Evolutionary conservation across 2,888 invertebrate species (phyloP), one percentile per base, ranked within the genome.

Genomic region (Abrostola triplasia): DNA sequence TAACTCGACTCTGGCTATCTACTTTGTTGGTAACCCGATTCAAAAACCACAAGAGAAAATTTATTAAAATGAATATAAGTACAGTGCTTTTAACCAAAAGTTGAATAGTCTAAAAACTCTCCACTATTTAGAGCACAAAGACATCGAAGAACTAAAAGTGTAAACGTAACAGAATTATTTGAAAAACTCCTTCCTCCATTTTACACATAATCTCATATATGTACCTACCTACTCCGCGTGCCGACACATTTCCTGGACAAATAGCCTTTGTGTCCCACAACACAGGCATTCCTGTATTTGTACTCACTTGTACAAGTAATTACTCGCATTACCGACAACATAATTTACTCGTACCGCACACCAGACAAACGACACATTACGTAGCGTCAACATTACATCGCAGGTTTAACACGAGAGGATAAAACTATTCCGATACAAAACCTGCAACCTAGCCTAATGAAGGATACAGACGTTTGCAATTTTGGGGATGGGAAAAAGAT

Each of bases 281-380:
- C 38, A 52, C 37, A 9, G 8, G 10, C 36, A n/a, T 51, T 47
- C 8, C 36, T 49, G n/a, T 12, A 5, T 55, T 41, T 1, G 12
- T 24, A 9, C 12, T 36, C n/a, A 6, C 35, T n/a, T 36, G 1
- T 8, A n/a, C 7, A 35, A 12, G 10, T 48, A 49, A 56, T 49
- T 56, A 49, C 24, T 41, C 13, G 12, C 36, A 36, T 36, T 11
- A 5, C n/a, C 13, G 24, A 35, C 12, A 11, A 54, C 41, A 47
- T 55, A 55, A 50, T 24, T 70, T 37, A 54, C 37, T 47, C 12
- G 8, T 40, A 35, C 36, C n/a, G 24, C 44, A 24, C 12, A 5
- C 12, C 8, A 53, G 13, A 44, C 36, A 36, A 47, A 37, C 36
- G 24, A n/a, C 41, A 36, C 54, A 41, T 11, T 37, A 13, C 6